Evolutionary conservation across 2,113 vertebrate species (phyloP).

Genomic region (Zosterops borbonicus): DNA sequence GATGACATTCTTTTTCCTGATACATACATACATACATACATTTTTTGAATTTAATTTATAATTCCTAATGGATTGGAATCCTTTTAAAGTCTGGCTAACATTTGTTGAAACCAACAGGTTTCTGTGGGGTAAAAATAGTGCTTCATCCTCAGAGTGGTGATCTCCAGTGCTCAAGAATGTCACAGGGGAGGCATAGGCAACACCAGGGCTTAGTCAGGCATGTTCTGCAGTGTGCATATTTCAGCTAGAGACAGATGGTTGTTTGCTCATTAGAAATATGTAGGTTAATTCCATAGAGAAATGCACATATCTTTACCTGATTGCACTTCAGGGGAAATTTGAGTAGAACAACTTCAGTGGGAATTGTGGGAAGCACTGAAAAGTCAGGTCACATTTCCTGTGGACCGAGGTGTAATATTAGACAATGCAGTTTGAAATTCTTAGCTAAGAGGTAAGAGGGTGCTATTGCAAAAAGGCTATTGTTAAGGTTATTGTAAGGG

Average conservation of each 20-base stretch:
- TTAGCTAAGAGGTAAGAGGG: neutral
- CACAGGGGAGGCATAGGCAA: neutral
- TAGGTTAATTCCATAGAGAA: constrained; percentile 53
- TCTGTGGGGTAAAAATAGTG: neutral
- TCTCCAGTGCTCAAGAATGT: neutral
- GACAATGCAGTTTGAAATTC: neutral
- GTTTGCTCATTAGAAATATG: constrained; percentile 22
- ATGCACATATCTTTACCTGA: neutral
- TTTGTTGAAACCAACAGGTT: neutral
- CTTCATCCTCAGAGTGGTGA: neutral
- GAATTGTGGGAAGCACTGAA: neutral
- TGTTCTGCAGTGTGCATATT: neutral
- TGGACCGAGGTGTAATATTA: neutral
- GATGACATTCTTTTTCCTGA: neutral
- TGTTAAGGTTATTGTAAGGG: neutral
- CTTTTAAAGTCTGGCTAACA: neutral
- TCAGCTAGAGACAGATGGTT: constrained; percentile 44
- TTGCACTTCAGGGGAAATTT: neutral
- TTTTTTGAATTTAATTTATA: neutral
- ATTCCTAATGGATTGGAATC: neutral
- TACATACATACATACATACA: too few species aligned
- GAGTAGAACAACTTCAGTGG: neutral
- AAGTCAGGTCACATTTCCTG: neutral
- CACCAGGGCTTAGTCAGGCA: neutral
- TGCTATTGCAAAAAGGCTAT: neutral